Evolutionary conservation across 2,888 invertebrate genomes (phyloP).

Genomic region (Celastrina argiolus): DNA sequence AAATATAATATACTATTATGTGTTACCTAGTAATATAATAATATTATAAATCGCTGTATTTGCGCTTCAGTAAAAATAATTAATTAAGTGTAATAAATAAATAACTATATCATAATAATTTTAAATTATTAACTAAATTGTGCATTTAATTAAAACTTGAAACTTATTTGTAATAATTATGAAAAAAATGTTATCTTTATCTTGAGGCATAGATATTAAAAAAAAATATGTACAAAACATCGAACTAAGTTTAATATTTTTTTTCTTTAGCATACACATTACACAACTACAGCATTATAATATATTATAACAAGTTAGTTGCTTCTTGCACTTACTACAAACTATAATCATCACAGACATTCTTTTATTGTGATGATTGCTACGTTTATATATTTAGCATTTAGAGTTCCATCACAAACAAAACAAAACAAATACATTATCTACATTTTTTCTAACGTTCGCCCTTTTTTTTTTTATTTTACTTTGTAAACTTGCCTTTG

Average conservation of each 20-base stretch:
- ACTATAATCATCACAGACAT: conserved; percentile 9
- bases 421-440: neutral
- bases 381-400: conserved; percentile 13
- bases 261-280: too few relatives aligned
- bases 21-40: neutral
- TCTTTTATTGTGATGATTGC: conserved; percentile 14
- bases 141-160: neutral
- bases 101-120: too few relatives aligned
- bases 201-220: too few relatives aligned
- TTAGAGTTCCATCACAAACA: neutral
- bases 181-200: too few relatives aligned
- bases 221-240: too few relatives aligned
- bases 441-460: neutral
- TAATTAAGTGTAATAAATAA: neutral
- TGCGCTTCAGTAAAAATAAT: conserved; percentile 20
- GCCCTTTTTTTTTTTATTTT: conserved; percentile 32
- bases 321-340: conserved; percentile 2
- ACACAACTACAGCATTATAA: too few relatives aligned
- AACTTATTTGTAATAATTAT: too few relatives aligned
- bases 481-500: conserved; percentile 64
- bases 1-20: neutral
- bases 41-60: neutral
- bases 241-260: too few relatives aligned
- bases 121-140: conserved; percentile 1
- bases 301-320: neutral